Conservation (phyloP, 2,113 vertebrate genomes). For the Pachypanchax playfairii region DNA sequence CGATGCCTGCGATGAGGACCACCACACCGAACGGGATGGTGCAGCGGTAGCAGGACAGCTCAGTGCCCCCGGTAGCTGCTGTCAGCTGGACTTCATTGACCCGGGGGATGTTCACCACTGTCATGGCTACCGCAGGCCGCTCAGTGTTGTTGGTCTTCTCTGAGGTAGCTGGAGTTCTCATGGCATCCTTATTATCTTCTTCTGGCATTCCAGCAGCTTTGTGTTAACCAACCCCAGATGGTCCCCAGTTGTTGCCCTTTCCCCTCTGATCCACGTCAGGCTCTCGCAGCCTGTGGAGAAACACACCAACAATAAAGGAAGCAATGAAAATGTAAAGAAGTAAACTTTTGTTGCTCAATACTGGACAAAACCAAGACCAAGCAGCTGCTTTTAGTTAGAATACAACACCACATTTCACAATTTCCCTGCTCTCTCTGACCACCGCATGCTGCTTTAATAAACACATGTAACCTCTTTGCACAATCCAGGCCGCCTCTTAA, state of each 20-base stretch:
- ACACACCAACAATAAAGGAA: conserved; percentile 2
- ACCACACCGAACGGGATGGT: conserved; percentile 93
- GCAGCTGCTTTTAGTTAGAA: conserved; percentile 47
- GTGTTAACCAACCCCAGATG: conserved; percentile 42
- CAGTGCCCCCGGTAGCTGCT: conserved; percentile 90
- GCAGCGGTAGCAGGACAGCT: conserved; percentile 97
- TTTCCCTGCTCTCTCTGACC: not conserved
- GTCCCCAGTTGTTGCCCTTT: conserved; percentile 11
- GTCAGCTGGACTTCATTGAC: conserved; percentile 92
- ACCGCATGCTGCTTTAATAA: conserved; percentile 35
- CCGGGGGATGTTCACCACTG: conserved; percentile 81
- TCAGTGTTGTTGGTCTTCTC: conserved; percentile 68
- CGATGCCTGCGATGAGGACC: conserved; percentile 90
- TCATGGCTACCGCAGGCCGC: conserved; percentile 10
- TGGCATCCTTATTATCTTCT: conserved; percentile 83
- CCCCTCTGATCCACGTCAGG: conserved; percentile 25
- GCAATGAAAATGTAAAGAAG: not conserved
- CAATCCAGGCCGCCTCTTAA: conserved; percentile 27
- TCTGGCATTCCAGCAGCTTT: conserved; percentile 81
- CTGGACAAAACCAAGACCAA: not conserved
- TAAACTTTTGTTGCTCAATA: conserved; percentile 39
- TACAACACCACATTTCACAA: conserved; percentile 54
- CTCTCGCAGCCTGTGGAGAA: conserved; percentile 44
- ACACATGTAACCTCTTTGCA: conserved; percentile 36
- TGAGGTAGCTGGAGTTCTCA: conserved; percentile 77